Base-by-base conservation (phyloP, 2,797 vertebrate species). In the Atherinosoma microstoma region DNA sequence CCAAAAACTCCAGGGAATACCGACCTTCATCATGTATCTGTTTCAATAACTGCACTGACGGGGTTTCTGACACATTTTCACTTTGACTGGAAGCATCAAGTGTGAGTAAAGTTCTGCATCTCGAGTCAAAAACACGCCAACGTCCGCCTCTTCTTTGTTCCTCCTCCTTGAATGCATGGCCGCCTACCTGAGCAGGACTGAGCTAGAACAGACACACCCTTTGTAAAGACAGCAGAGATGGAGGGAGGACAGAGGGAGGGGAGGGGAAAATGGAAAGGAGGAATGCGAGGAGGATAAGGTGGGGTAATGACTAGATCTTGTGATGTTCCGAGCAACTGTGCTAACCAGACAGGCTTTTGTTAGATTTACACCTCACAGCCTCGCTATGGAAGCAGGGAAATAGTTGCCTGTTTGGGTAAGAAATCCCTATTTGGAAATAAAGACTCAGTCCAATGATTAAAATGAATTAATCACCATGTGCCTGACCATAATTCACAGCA, bases 181-280 rank as follows among this genome's bases (percentile, higher is more conserved):
- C 16, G 29, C 81, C 70, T 59, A 66, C 67, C 77, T 80, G 86
- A 84, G 76, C 84, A 82, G 69, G 78, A 79, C 65, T 65, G 70
- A 79, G 84, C 83, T 67, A 73, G 79, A 78, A 82, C 81, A 90
- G 88, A 85, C 91, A 91, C 91, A 53, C 92, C 91, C 81, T 93
- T 84, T 80, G 88, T 87, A 83, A 92, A 92, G 88, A 91, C 12
- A 74, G 77, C 54, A 67, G 64, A 24, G 62, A 65, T 40, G 38
- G 51, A 79, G 54, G 67, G 70, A 67, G 27, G 57, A 73, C 40
- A 27, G 59, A 40, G 53, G 63, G 53, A 62, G 45, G 53, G 65
- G 53, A 62, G 45, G 59, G 38, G 18, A 47, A 57, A 56, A 60
- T 36, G 54, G 58, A 47, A 45, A 47, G 67, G 57, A 73, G 47